These are phyloP conservation scores for Epizoanthus scotinus DNA, from an alignment of 92 coral and sea anemone genomes.

Conservation along the genomic window DNA sequence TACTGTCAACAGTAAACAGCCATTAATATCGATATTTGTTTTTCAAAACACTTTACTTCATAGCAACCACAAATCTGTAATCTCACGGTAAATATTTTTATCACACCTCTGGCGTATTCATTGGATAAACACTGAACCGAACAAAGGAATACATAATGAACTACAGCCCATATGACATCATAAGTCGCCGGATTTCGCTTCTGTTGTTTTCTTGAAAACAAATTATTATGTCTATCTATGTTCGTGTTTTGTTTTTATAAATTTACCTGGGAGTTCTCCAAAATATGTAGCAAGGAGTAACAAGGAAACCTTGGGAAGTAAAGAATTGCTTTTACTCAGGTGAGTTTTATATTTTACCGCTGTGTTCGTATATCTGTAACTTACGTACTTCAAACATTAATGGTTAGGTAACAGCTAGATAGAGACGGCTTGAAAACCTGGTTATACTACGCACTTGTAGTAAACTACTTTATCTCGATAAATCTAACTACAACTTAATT, in stretches of 20 bases:
- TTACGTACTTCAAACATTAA: too few species aligned
- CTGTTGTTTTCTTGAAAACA: slow-evolving; percentile 8
- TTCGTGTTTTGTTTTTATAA: background rate
- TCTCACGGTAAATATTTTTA: too few species aligned
- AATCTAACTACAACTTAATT: too few species aligned
- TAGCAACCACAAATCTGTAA: too few species aligned
- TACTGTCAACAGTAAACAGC: too few species aligned
- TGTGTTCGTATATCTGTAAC: too few species aligned
- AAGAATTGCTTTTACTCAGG: background rate
- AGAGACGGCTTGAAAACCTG: too few species aligned
- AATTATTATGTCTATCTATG: slow-evolving; percentile 8
- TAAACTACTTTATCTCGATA: too few species aligned
- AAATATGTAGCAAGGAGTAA: background rate
- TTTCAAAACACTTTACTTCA: too few species aligned
- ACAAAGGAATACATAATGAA: slow-evolving; percentile 22
- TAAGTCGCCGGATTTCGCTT: slow-evolving; percentile 9
- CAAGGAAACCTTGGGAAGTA: background rate
- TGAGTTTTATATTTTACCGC: slow-evolving; percentile 2
- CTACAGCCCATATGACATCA: slow-evolving; percentile 28
- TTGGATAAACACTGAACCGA: slow-evolving; percentile 23
- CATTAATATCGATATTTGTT: too few species aligned
- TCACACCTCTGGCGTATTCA: background rate
- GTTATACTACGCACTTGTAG: too few species aligned
- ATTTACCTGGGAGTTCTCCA: background rate
- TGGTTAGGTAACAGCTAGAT: too few species aligned